Evolutionary conservation across 1,140 invertebrate genomes (phyloP).

Genomic region (Aricia agestis): DNA sequence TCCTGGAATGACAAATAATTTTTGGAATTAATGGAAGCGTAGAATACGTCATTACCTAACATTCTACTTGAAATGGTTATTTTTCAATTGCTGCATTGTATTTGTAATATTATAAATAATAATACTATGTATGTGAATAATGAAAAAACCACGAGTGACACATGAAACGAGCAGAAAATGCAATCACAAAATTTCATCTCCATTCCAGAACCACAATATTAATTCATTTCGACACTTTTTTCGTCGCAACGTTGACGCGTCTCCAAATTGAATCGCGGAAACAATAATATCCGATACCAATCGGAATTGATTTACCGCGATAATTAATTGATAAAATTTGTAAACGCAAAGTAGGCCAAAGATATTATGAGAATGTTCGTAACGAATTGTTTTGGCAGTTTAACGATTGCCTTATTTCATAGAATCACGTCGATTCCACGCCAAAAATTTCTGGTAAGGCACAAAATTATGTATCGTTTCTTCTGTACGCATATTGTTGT

Average conservation of each 20-base stretch:
- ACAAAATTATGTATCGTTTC: constrained; percentile 11
- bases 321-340: constrained; percentile 16
- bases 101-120: no score
- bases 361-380: constrained; percentile 26
- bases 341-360: constrained; percentile 32
- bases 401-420: constrained; percentile 22
- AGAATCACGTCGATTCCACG: constrained; percentile 20
- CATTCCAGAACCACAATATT: neutral
- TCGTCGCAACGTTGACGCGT: neutral
- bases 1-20: no score
- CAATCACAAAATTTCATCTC: constrained; percentile 1
- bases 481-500: neutral
- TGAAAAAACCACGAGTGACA: neutral
- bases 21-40: no score
- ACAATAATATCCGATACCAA: constrained; percentile 9
- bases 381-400: constrained; percentile 39
- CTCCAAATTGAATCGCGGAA: constrained; percentile 6
- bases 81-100: no score
- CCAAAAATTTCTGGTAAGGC: constrained; percentile 16
- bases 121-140: neutral
- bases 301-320: constrained; percentile 11
- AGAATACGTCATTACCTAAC: no score
- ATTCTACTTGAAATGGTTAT: no score
- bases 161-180: neutral
- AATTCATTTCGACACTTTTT: constrained; percentile 4